Evolutionary conservation across 2,888 invertebrate genomes (phyloP).

Genomic region (Phlogophora meticulosa): DNA sequence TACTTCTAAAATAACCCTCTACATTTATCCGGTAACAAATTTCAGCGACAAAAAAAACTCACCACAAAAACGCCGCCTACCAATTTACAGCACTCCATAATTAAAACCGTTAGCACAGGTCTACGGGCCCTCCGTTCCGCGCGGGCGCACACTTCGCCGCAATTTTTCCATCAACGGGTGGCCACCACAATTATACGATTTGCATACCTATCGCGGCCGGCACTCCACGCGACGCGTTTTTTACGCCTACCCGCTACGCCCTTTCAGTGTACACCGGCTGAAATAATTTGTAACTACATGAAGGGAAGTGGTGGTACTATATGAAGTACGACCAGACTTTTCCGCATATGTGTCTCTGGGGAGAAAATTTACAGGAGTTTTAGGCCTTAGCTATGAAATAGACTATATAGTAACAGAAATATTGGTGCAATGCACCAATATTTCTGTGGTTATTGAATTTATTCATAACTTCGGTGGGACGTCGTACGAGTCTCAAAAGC

Average conservation of each 20-base stretch:
- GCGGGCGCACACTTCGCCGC: constrained; percentile 61
- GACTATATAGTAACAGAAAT: too few relatives aligned
- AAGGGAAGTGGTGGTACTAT: constrained; percentile 41
- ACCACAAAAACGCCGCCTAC: constrained; percentile 4
- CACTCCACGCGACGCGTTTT: constrained; percentile 61
- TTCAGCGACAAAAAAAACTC: constrained; percentile 3
- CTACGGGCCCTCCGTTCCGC: constrained; percentile 54
- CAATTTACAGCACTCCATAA: constrained; percentile 32
- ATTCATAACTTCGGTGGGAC: too few relatives aligned
- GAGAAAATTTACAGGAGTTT: background rate
- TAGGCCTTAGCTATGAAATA: background rate
- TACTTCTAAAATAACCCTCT: background rate
- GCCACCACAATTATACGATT: constrained; percentile 80
- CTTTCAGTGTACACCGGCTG: constrained; percentile 58
- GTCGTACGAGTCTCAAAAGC: constrained; percentile 48
- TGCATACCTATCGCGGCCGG: constrained; percentile 78
- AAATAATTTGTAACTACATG: constrained; percentile 61
- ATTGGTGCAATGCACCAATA: too few relatives aligned
- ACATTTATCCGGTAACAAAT: background rate
- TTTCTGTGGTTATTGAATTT: background rate
- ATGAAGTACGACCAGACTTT: constrained; percentile 15
- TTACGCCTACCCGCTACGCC: constrained; percentile 62
- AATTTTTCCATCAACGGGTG: constrained; percentile 65
- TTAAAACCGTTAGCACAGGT: constrained; percentile 44
- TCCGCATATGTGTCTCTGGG: background rate